Evolutionary conservation across 2,888 invertebrate species (phyloP), one percentile per base, ranked within the genome.

Genomic region (Melipona bicolor): DNA sequence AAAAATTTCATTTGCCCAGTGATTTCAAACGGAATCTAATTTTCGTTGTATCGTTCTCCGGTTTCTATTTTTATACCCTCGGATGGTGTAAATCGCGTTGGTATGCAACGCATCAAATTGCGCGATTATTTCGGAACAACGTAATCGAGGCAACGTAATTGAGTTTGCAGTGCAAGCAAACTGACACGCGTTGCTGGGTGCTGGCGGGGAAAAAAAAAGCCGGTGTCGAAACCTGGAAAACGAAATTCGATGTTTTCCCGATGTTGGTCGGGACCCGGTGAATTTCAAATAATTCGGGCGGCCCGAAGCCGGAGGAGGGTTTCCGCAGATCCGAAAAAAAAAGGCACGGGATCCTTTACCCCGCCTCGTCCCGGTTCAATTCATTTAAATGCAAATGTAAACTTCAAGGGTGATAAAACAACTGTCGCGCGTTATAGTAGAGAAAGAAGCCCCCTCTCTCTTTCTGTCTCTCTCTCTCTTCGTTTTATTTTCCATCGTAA

Each of bases 331-430:
- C 36, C 43, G 43, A 43, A 43, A 75, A 69, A 69, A 69, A 24
- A 50, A 49, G 19, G 15, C n/a, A 36, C n/a, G 24, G 9, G 27
- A 61, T 54, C 19, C 24, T n/a, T 56, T 17, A 9, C 9, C 43
- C 11, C 62, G 13, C 21, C 11, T 13, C n/a, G 32, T 5, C 17
- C 24, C 61, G 50, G 27, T 32, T 24, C 71, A 2, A 72, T 72
- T 91, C 89, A 87, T 90, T 90, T 89, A 87, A 84, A 91, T 91
- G 89, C 86, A 90, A 91, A 90, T 90, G 85, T 79, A 74, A 56
- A 52, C 52, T 62, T 77, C 70, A 15, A 27, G 49, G 15, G 59
- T 69, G 76, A 70, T 70, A 70, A 70, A 77, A 70, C 70, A 77
- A 70, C 70, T n/a, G 77, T 52, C 61, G 27, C 17, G 19, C 36